Conservation (phyloP, 1,140 invertebrate species). For the Penaeus vannamei region DNA sequence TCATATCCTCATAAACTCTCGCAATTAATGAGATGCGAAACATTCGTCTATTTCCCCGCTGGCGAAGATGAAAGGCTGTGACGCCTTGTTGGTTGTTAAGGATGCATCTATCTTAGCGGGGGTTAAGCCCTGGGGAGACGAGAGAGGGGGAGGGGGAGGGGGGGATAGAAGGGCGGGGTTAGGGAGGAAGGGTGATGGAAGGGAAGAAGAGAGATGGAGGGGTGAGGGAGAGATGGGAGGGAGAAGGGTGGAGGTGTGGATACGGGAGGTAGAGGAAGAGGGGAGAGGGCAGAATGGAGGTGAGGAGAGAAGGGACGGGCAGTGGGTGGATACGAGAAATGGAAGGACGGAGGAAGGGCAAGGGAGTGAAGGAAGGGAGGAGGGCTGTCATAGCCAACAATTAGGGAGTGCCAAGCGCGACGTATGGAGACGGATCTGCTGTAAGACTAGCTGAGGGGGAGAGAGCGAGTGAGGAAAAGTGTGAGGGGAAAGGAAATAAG, state of each 20-base stretch:
- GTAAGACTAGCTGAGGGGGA: too few species aligned
- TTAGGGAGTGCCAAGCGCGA: too few species aligned
- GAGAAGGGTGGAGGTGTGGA: background rate
- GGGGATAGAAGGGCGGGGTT: background rate
- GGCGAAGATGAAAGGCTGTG: too few species aligned
- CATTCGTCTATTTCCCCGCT: too few species aligned
- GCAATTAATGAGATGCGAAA: too few species aligned
- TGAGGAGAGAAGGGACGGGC: background rate
- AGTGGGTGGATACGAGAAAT: background rate
- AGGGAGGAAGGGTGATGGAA: background rate
- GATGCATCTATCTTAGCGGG: too few species aligned
- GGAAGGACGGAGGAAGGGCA: background rate
- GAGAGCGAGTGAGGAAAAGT: too few species aligned
- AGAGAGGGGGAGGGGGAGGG: background rate
- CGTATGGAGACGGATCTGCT: too few species aligned
- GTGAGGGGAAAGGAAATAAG: too few species aligned
- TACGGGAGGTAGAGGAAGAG: conserved; percentile 10
- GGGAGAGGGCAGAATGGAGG: background rate
- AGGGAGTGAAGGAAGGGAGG: background rate
- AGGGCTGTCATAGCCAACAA: too few species aligned
- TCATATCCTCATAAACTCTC: too few species aligned
- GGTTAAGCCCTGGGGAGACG: background rate
- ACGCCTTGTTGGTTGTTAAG: too few species aligned
- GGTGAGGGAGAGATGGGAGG: background rate
- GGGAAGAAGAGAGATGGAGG: background rate